A percentile compares a stretch with the other conserved stretches of the same genome.
Conservation (phyloP, 2,888 invertebrate genomes). For the Entomobrya multifasciata region DNA sequence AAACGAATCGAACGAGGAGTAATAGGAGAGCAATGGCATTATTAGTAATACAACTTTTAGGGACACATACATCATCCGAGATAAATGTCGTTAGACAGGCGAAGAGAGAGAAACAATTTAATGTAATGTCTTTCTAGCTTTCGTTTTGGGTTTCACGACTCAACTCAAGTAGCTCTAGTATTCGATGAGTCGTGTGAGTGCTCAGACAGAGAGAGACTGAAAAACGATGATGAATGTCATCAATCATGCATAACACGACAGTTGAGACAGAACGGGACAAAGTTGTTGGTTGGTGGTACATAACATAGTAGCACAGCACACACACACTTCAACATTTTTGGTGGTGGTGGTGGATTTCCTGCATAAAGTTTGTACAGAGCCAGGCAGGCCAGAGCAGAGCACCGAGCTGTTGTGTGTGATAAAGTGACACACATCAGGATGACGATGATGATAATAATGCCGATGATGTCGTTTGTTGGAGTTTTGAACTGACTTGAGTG, state of each 20-base stretch:
- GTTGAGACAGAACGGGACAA: constrained; percentile 46
- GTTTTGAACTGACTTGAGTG: too few species aligned
- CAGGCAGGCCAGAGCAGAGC: too few species aligned
- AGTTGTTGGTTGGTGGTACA: constrained; percentile 49
- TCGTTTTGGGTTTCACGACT: too few species aligned
- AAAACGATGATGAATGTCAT: constrained; percentile 70
- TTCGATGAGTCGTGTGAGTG: too few species aligned
- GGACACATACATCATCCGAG: constrained; percentile 37
- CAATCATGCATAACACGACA: constrained; percentile 70
- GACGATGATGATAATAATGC: constrained; percentile 65
- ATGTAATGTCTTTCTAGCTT: too few species aligned
- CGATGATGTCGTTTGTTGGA: constrained; percentile 44
- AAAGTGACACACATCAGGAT: constrained; percentile 70
- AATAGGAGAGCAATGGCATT: constrained; percentile 57
- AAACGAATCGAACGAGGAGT: neutral
- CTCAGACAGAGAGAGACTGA: too few species aligned
- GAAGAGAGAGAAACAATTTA: constrained; percentile 36
- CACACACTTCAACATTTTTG: constrained; percentile 4
- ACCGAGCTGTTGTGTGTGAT: constrained; percentile 49
- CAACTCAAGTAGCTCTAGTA: too few species aligned
- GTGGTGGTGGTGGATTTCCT: neutral
- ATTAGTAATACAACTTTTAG: constrained; percentile 52
- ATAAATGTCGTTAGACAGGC: constrained; percentile 15
- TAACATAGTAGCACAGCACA: too few species aligned
- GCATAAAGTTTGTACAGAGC: constrained; percentile 23